phyloP scores from a whole-genome alignment of 2,797 vertebrate genomes.

The Ciconia nigra region DNA sequence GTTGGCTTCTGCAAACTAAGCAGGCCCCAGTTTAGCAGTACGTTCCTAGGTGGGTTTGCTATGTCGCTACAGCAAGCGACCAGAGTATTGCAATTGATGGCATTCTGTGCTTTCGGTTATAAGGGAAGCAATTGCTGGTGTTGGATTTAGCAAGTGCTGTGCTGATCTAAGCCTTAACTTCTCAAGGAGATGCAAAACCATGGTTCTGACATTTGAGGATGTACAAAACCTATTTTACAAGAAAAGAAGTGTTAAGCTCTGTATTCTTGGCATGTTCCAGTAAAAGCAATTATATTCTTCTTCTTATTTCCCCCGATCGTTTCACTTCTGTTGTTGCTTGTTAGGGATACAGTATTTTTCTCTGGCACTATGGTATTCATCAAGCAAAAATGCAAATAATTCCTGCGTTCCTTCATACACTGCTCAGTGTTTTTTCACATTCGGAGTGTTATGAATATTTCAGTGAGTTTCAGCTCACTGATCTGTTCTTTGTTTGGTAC shows the following conservation, averaged over 20 bases:
- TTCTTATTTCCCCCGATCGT: not conserved
- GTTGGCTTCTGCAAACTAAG: not conserved
- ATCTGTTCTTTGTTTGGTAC: not conserved
- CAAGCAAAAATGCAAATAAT: not conserved
- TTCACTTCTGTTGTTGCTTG: not conserved
- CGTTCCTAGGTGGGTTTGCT: not conserved
- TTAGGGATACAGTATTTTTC: not conserved
- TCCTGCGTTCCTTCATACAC: not conserved
- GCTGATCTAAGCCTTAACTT: not conserved
- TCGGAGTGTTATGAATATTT: not conserved
- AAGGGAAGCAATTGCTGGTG: not conserved
- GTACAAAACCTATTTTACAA: not conserved
- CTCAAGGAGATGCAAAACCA: not conserved
- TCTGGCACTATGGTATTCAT: not conserved
- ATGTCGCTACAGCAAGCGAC: not conserved
- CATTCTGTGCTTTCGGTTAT: fast-evolving
- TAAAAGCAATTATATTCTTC: not conserved
- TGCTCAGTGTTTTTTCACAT: not conserved
- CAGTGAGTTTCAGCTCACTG: not conserved
- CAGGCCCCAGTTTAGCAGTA: not conserved
- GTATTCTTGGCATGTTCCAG: not conserved
- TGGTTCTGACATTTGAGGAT: not conserved
- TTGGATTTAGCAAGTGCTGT: not conserved
- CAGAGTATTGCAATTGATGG: not conserved
- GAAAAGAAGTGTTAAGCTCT: not conserved